These are phyloP conservation scores for Limnodromus scolopaceus DNA, from an alignment of 2,797 vertebrate genomes.

Conservation along the genomic window DNA sequence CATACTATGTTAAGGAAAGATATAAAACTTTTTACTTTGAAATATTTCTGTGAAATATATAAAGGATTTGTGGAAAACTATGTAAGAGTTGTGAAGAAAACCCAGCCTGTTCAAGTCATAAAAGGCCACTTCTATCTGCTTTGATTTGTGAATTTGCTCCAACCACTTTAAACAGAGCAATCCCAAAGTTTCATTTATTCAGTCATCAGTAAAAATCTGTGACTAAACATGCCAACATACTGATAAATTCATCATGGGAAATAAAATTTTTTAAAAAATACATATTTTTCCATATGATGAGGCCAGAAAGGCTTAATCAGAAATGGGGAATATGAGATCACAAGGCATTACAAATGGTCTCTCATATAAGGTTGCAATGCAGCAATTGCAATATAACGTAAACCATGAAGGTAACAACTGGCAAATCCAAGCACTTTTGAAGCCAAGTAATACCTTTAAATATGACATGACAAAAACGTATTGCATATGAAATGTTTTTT, in stretches of 20 bases:
- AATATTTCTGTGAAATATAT: slow-evolving; percentile 48
- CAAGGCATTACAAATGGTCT: not conserved
- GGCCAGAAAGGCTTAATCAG: not conserved
- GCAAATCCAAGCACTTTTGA: slow-evolving; percentile 23
- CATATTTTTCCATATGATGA: not conserved
- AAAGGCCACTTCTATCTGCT: not conserved
- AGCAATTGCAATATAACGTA: not conserved
- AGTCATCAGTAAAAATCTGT: slow-evolving; percentile 8
- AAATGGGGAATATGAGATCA: not conserved
- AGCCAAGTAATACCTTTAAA: slow-evolving; percentile 24
- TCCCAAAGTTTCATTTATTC: not conserved
- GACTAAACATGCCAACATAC: not conserved
- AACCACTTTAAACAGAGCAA: not conserved
- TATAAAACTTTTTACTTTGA: slow-evolving; percentile 38
- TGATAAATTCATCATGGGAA: not conserved
- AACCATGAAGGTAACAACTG: slow-evolving; percentile 23
- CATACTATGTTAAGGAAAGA: slow-evolving; percentile 5
- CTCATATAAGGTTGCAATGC: not conserved
- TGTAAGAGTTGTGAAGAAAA: slow-evolving; percentile 44
- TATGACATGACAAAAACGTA: not conserved
- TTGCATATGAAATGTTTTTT: not conserved
- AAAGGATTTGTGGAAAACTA: slow-evolving; percentile 21
- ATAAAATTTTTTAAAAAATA: not conserved
- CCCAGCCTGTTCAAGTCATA: not conserved
- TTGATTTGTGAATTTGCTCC: slow-evolving; percentile 35